Percentiles rank a stretch among this genome's conserved stretches.
phyloP scores from a whole-genome alignment of 2,797 vertebrate genomes.

The Cyprinella venusta region DNA sequence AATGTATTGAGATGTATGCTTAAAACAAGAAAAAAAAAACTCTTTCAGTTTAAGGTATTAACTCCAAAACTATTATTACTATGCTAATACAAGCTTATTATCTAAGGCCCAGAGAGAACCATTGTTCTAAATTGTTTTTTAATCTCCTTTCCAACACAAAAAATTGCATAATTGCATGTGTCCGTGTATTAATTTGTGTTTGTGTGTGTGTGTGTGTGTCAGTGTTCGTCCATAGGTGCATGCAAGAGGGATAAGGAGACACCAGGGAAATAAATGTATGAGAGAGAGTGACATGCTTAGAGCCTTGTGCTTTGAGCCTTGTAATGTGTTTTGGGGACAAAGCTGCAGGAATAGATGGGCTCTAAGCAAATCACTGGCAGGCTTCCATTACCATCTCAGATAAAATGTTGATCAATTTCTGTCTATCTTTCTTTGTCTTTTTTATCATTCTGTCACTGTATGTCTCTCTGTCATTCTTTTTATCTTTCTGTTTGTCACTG shows the following conservation, averaged over 20 bases:
- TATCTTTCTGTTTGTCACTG: background rate
- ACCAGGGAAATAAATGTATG: slow-evolving; percentile 11
- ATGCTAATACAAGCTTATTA: slow-evolving; percentile 3
- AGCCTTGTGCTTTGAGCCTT: background rate
- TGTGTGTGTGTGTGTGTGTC: background rate
- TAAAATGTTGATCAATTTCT: background rate
- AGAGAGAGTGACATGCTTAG: background rate
- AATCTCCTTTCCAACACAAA: background rate
- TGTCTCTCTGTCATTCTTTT: background rate
- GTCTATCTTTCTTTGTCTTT: background rate
- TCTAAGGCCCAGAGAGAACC: background rate
- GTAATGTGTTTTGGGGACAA: slow-evolving; percentile 11
- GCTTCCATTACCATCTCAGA: background rate
- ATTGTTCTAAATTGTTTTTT: background rate
- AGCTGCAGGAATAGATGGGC: background rate
- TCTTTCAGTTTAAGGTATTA: background rate
- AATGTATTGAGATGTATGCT: background rate
- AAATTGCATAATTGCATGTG: slow-evolving; percentile 37
- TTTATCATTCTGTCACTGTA: too few relatives aligned
- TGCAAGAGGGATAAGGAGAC: slow-evolving; percentile 22
- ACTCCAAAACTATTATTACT: background rate
- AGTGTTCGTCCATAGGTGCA: background rate
- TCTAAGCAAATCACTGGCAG: background rate
- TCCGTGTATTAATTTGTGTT: slow-evolving; percentile 22
- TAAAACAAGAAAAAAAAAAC: background rate